A percentile compares a stretch with the other conserved stretches of the same genome.
These are phyloP conservation scores for Ptychodera flava DNA, from an alignment of 35 echinoderm and acorn worm species.

Conservation along the genomic window DNA sequence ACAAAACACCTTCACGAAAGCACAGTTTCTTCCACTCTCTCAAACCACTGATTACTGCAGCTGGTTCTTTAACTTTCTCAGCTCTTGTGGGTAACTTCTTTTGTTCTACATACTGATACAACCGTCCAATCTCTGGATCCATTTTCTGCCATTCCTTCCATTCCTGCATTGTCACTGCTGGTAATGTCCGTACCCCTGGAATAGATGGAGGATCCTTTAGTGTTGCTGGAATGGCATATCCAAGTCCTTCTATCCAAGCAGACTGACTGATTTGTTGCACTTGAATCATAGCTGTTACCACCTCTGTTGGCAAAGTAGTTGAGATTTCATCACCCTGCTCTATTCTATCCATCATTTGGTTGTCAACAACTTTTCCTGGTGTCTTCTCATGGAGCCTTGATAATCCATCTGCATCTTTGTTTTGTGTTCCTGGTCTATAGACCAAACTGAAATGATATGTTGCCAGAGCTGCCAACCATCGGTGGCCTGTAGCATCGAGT, in stretches of 20 bases:
- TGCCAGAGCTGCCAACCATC: neutral
- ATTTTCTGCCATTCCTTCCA: neutral
- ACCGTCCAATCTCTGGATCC: neutral
- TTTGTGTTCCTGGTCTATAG: conserved; percentile 5
- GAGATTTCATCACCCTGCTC: neutral
- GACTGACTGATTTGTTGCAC: neutral
- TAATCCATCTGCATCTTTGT: conserved; percentile 1
- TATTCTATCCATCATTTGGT: neutral
- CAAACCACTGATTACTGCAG: neutral
- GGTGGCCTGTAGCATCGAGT: neutral
- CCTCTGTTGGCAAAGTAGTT: neutral
- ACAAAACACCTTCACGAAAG: neutral
- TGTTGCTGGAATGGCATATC: neutral
- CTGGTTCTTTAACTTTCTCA: no score
- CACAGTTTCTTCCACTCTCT: neutral
- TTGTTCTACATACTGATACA: neutral
- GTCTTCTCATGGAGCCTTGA: neutral
- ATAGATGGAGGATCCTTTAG: neutral
- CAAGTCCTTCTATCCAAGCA: neutral
- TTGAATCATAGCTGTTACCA: neutral
- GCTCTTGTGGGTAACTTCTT: neutral
- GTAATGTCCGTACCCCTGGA: neutral
- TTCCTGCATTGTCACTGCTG: neutral
- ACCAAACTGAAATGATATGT: neutral
- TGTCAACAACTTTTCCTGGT: neutral